Evolutionary conservation across 2,113 vertebrate species (phyloP).

Genomic region (Etheostoma cragini): DNA sequence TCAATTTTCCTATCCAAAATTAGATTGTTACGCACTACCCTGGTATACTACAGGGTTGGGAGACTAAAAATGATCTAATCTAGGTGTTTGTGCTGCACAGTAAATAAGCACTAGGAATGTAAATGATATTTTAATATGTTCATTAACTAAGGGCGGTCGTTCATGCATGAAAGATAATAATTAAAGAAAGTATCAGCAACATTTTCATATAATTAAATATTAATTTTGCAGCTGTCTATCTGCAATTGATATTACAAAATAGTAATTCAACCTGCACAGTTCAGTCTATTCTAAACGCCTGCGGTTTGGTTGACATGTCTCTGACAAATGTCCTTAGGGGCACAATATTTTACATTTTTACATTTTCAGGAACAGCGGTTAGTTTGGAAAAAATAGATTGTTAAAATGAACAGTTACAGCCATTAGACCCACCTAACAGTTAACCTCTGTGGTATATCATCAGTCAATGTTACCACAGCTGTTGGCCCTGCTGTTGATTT

Average conservation of each 20-base stretch:
- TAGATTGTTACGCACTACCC: not conserved
- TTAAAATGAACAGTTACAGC: slow-evolving; percentile 9
- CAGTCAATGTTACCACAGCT: not conserved
- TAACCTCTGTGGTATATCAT: slow-evolving; percentile 11
- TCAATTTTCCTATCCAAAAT: not conserved
- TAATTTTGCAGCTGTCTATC: slow-evolving; percentile 41
- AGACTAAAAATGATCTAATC: slow-evolving; percentile 1
- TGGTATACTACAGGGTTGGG: not conserved
- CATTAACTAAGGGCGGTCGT: slow-evolving; percentile 58
- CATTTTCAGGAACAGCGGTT: slow-evolving; percentile 13
- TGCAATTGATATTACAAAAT: slow-evolving; percentile 23
- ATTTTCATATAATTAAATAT: slow-evolving; percentile 64
- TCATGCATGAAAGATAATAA: slow-evolving; percentile 73
- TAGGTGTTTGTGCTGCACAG: slow-evolving; percentile 29
- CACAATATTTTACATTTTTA: slow-evolving; percentile 18
- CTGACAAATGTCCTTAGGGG: slow-evolving; percentile 1
- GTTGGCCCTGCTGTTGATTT: not conserved
- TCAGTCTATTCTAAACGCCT: not conserved
- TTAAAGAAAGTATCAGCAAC: slow-evolving; percentile 67
- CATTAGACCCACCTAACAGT: not conserved
- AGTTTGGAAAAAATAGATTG: not conserved
- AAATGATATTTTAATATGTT: slow-evolving; percentile 72
- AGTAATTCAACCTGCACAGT: slow-evolving; percentile 31
- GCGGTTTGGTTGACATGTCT: not conserved
- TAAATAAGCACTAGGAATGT: slow-evolving; percentile 50